Evolutionary conservation across 1,140 invertebrate species (phyloP), one percentile per base, ranked within the genome.

Genomic region (Platyscapa corneri): DNA sequence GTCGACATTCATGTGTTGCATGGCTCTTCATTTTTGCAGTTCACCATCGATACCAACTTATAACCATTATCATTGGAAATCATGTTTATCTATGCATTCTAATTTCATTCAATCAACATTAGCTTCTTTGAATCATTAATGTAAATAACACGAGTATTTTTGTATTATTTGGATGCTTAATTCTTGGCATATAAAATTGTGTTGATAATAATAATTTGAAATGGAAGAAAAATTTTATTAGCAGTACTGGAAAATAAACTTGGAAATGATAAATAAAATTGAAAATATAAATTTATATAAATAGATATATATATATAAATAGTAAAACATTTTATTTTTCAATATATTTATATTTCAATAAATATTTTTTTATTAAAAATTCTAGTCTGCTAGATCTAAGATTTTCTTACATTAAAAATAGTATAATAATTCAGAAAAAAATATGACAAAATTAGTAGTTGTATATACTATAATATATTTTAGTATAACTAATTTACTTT

Each of bases 1-100:
- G 79, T 82, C 60, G 10, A 86, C 39, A 46, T 77, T 85, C 87
- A 88, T 86, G 80, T 89, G 86, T 89, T 91, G 90, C 90, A 91
- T 90, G 90, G 70, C 82, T 87, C 89, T 89, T 91, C 87, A 37
- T 90, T 87, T 79, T 82, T 67, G 65, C 84, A 86, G 85, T 53
- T 88, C 46, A 84, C 82, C 82, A 87, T 83, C 76, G 81, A 81
- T 84, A 86, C 80, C 80, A 86, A 85, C 81, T 88, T 82, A 83
- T 88, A 87, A 87, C 78, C 65, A 87, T 86, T 30, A 84, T 83
- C 86, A 88, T 84, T 87, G 78, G 77, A 86, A 83, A 85, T 74
- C 65, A 79, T 85, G n/a, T 34, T 18, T 87, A 76, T 88, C 83
- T 86, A 88, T 32, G 88, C 83, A 82, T 82, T 83, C 76, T 82